Evolutionary conservation across 1,140 invertebrate genomes (phyloP).

Genomic region (Euglossa dilemma): DNA sequence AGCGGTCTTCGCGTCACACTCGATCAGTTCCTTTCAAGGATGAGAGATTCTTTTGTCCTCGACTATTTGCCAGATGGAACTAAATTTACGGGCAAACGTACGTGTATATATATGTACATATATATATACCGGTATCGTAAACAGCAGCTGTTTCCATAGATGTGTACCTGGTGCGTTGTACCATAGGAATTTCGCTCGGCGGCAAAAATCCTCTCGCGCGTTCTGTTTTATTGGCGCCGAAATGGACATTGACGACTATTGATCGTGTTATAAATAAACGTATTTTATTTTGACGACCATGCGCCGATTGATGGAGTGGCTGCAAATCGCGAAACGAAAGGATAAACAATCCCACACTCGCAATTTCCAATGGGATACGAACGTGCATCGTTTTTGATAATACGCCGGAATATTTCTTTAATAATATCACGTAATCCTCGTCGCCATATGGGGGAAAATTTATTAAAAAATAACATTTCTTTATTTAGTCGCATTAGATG

Average conservation of each 20-base stretch:
- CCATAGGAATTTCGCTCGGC: neutral
- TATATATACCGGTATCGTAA: neutral
- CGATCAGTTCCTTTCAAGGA: conserved; percentile 61
- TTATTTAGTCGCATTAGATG: no score
- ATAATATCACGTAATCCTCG: no score
- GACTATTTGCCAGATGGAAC: conserved; percentile 34
- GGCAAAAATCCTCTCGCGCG: neutral
- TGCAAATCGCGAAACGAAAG: neutral
- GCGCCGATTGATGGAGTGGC: neutral
- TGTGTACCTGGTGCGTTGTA: neutral
- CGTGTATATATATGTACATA: no score
- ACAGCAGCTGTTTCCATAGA: neutral
- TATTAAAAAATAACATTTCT: no score
- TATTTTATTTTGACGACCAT: neutral
- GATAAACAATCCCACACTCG: neutral
- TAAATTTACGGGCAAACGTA: conserved; percentile 59
- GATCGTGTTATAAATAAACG: conserved; percentile 24
- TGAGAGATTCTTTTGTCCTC: conserved; percentile 60
- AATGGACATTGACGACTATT: neutral
- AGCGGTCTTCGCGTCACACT: conserved; percentile 60
- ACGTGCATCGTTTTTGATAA: no score
- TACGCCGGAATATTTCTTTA: no score
- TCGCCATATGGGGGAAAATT: no score
- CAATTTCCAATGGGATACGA: no score
- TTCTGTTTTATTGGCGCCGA: neutral